Evolutionary conservation across 1,140 invertebrate species (phyloP).

Genomic region (Zaprionus taronus): DNA sequence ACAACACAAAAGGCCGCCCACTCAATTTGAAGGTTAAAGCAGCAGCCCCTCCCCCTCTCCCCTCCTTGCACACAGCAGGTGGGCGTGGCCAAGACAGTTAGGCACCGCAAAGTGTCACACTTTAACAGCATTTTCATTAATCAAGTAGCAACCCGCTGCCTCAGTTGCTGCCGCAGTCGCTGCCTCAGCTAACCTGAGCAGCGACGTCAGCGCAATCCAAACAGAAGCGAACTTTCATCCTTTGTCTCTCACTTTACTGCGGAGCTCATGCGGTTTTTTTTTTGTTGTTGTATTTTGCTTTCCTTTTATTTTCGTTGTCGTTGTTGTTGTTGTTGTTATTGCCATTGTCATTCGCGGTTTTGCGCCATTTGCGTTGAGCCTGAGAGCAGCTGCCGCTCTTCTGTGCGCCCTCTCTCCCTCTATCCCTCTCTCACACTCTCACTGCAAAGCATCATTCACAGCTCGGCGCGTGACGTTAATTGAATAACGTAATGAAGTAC

Average conservation of each 20-base stretch:
- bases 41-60: background rate
- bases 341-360: slow-evolving; percentile 20
- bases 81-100: slow-evolving; percentile 56
- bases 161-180: slow-evolving; percentile 1
- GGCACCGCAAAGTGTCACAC: slow-evolving; percentile 78
- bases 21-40: slow-evolving; percentile 46
- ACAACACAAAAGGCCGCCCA: slow-evolving; percentile 33
- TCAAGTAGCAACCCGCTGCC: slow-evolving; percentile 57
- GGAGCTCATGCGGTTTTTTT: background rate
- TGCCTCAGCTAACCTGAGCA: slow-evolving; percentile 33
- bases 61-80: slow-evolving; percentile 36
- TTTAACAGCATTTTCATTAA: slow-evolving; percentile 81
- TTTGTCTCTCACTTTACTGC: slow-evolving; percentile 42
- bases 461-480: slow-evolving; percentile 46
- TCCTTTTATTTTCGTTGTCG: background rate
- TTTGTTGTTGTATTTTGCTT: slow-evolving; percentile 6
- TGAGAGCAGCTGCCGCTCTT: slow-evolving; percentile 1
- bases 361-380: slow-evolving; percentile 24
- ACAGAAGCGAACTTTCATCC: slow-evolving; percentile 39
- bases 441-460: slow-evolving; percentile 15
- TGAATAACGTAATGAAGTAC: slow-evolving; percentile 56
- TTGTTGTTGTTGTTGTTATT: slow-evolving; percentile 12
- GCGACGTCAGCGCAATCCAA: slow-evolving; percentile 16
- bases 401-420: background rate
- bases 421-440: too few relatives aligned